A percentile compares a stretch with the other conserved stretches of the same genome.
Conservation (phyloP, 1,140 invertebrate genomes). For the Drosophila insularis region DNA sequence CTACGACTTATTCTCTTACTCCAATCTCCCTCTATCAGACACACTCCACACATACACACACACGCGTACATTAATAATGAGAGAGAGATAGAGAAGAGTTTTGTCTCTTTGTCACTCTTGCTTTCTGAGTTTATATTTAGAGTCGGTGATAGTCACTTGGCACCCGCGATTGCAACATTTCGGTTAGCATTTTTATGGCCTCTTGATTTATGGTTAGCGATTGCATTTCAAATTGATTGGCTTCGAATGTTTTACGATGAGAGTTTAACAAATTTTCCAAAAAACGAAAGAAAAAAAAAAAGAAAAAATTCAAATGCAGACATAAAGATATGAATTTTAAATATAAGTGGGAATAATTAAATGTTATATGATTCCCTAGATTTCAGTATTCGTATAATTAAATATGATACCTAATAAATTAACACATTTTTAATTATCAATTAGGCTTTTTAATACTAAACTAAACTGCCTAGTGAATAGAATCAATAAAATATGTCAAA, state of each 20-base stretch:
- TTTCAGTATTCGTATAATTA: not conserved
- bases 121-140: conserved; percentile 51
- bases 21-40: not conserved
- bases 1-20: not conserved
- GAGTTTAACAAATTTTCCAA: conserved; percentile 1
- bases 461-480: too few species aligned
- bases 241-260: conserved; percentile 27
- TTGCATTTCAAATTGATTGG: conserved; percentile 42
- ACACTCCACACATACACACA: too few species aligned
- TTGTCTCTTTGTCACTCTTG: not conserved
- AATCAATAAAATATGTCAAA: too few species aligned
- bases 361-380: not conserved
- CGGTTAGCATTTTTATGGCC: conserved; percentile 53
- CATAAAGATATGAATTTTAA: not conserved
- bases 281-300: too few species aligned
- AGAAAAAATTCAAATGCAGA: not conserved
- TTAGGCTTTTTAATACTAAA: too few species aligned
- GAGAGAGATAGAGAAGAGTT: too few species aligned
- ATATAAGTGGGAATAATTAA: not conserved
- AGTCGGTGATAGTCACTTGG: conserved; percentile 21
- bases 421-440: too few species aligned
- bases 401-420: not conserved
- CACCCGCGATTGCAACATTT: conserved; percentile 15
- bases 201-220: conserved; percentile 62
- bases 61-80: too few species aligned